Conservation (phyloP, 2,113 vertebrate species). For the Cyprinodon brontotheroides region DNA sequence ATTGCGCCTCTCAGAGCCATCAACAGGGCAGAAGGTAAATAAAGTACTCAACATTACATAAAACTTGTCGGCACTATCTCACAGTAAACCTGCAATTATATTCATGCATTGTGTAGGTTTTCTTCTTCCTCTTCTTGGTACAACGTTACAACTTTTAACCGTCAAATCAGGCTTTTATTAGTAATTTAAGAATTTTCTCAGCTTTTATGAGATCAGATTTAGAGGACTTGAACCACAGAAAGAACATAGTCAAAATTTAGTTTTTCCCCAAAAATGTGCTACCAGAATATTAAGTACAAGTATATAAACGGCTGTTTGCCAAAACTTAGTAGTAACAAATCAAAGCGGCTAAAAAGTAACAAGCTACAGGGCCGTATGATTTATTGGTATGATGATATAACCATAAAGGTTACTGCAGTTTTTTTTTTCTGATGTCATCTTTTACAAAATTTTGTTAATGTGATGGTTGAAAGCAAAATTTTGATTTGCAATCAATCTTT, state of each 20-base stretch:
- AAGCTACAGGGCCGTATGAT: too few species aligned
- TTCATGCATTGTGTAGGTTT: neutral
- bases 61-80: neutral
- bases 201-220: neutral
- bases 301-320: neutral
- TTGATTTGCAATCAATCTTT: too few species aligned
- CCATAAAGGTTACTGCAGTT: too few species aligned
- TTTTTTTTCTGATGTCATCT: too few species aligned
- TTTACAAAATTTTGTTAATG: too few species aligned
- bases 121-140: neutral
- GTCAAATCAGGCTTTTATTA: neutral
- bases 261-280: neutral
- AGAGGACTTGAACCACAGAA: neutral
- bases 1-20: slow-evolving; percentile 94
- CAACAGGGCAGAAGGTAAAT: slow-evolving; percentile 92
- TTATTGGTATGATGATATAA: too few species aligned
- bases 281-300: neutral
- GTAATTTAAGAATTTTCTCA: neutral
- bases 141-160: neutral
- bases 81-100: neutral
- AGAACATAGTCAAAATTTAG: neutral
- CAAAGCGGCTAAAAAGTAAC: too few species aligned
- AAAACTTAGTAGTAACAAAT: too few species aligned
- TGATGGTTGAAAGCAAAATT: too few species aligned
- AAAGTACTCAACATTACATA: neutral